Base-by-base conservation (phyloP, 2,888 invertebrate genomes). In the Druceiella hillmani region DNA sequence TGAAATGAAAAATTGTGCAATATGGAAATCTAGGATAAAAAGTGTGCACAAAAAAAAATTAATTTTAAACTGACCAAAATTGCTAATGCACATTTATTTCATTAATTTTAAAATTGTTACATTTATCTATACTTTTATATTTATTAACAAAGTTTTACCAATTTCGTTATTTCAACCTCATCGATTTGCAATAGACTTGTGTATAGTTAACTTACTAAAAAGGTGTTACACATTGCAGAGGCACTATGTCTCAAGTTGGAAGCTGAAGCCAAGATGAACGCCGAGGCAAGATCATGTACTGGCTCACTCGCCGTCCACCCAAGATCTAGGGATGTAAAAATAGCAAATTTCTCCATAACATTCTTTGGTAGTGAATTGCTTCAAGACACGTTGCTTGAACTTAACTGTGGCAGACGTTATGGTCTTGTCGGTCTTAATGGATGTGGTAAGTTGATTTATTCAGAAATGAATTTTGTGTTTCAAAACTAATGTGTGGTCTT, bases 351-450 rank as follows among this genome's bases (percentile, higher is more conserved):
- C 60, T 93, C 97, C 20, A 90, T 99, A 51, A 97, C 95, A 29
- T 99, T 99, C 71, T 97, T 98, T 59, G 99, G 99, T 43, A 83
- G 86, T 54, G 99, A 99, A 67, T 76, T 99, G 51, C 77, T 99
- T 36, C 88, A 88, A 57, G 99, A 99, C 61, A 94, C 98, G 2
- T 81, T 89, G 64, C 74, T 99, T 17, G 99, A 99, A 69, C 78
- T 99, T 65, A 99, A 98, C 71, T 93, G 93, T 63, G 97, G 98
- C 0, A 77, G 97, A 47, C 79, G 97, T 52, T 99, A 99, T 62
- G 99, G 98, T 51, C 75, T 99, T 6, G 81, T 99, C 50, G 99
- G 99, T 35, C 76, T 91, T n/a, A 99, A 99, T 65, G 99, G 99
- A 50, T 90, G 92, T 61, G 98, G 98, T 76, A 66, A 55, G 78